Evolutionary conservation across 2,888 invertebrate species (phyloP), one percentile per base, ranked within the genome.

Genomic region (Petrolisthes cinctipes): DNA sequence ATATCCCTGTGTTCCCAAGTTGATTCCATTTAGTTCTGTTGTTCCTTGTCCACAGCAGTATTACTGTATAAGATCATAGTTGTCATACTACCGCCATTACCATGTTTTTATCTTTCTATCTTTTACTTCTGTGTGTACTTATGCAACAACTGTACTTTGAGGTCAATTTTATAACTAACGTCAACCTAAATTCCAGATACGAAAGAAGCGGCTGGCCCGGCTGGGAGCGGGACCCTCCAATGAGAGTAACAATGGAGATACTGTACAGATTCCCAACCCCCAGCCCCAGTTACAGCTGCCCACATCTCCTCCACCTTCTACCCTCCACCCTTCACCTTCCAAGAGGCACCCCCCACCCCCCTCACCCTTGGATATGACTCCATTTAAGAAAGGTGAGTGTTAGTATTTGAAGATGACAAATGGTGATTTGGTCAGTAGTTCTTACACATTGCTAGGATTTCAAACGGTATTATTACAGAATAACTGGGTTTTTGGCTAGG

Each of bases 201-300:
- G 89, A 51, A 86, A 86, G 84, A 89, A 89, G 81, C 80, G 89
- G 37, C 61, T 89, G 81, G 89, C 89, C 9, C 83, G 82, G 54
- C 86, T 89, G 6, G 80, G 83, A 9, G 86, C 86, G 14, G 86
- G 86, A n/a, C 61, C 84, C 54, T 82, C 82, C 17, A 81, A 11
- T 51, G 79, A 79, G 56, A 81, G 81, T 66, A 88, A 83, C 57
- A 88, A 84, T 73, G 80, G 84, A 5, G 84, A 84, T 9, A 54
- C 86, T 20, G 80, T 75, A 37, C 81, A 83, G 51, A 75, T 82
- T 37, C 68, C 56, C 54, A 68, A 56, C 20, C 87, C 87, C 5
- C 83, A 83, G 23, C 81, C 86, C 37, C 86, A 81, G 81, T 56
- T 88, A 66, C 87, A 84, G 81, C 73, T 88, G 53, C 79, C 84